Evolutionary conservation across 2,113 vertebrate species (phyloP).

Genomic region (Empidonax alnorum): DNA sequence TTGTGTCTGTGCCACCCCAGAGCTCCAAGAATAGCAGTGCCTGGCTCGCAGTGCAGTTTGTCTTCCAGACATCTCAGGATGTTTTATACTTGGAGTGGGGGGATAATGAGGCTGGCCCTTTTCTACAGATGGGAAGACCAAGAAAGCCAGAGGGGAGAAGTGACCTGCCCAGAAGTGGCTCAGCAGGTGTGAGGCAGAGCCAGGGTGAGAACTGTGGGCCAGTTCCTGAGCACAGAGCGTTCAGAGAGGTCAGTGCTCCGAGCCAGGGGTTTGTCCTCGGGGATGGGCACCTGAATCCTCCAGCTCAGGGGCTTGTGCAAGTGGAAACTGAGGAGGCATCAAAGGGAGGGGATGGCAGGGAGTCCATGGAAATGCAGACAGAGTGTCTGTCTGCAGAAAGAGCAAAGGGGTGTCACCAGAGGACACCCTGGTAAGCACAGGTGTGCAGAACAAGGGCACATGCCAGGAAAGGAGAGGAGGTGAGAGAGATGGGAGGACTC

Average conservation of each 20-base stretch:
- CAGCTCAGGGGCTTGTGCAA: background rate
- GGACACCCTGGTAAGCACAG: background rate
- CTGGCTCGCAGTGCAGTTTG: background rate
- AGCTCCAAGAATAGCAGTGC: background rate
- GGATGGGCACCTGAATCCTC: background rate
- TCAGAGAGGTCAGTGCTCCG: background rate
- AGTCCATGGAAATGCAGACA: background rate
- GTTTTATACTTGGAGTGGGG: background rate
- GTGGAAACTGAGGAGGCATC: background rate
- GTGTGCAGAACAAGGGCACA: background rate
- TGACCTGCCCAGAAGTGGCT: background rate
- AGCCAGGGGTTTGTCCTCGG: background rate
- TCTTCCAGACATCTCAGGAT: background rate
- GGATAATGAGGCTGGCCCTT: background rate
- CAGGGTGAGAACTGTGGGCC: background rate
- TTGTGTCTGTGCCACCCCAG: background rate
- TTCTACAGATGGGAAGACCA: background rate
- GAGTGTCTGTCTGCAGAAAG: background rate
- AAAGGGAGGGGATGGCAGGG: background rate
- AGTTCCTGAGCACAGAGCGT: background rate
- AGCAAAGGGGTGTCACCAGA: background rate
- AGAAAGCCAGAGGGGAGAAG: background rate
- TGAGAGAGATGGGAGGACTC: background rate
- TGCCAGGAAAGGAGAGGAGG: background rate
- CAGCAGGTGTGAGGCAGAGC: background rate